Percentiles rank a stretch among this genome's conserved stretches.
Conservation (phyloP, 2,888 invertebrate species). For the Meloe dianella region DNA sequence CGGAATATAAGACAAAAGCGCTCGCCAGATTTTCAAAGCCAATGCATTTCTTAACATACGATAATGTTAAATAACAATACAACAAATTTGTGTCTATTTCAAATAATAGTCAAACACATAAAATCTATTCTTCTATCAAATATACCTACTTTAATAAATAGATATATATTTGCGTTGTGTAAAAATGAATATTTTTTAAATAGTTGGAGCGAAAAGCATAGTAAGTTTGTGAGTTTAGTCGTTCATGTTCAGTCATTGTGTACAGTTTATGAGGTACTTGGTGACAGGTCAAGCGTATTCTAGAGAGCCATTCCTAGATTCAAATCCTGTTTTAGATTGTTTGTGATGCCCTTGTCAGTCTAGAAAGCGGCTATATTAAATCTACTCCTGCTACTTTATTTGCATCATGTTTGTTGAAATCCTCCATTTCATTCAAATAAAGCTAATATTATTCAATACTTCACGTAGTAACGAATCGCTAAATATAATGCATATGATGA, state of each 20-base stretch:
- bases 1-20: neutral
- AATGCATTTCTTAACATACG: neutral
- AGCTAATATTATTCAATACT: constrained; percentile 5
- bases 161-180: neutral
- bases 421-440: constrained; percentile 9
- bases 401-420: constrained; percentile 24
- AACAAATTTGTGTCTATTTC: neutral
- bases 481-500: constrained; percentile 19
- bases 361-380: constrained; percentile 26
- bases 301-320: constrained; percentile 46
- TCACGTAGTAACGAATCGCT: constrained; percentile 13
- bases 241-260: constrained; percentile 15
- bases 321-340: constrained; percentile 48
- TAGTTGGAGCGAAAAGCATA: neutral
- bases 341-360: constrained; percentile 41
- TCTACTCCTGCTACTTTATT: constrained; percentile 20
- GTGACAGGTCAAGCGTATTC: constrained; percentile 45
- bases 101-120: neutral
- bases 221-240: neutral
- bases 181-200: neutral
- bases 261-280: constrained; percentile 35
- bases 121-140: neutral
- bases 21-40: constrained; percentile 2
- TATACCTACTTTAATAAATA: neutral
- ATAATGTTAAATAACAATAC: neutral